These are phyloP conservation scores for Microctonus aethiopoides DNA, from an alignment of 2,888 invertebrate species.

Conservation along the genomic window DNA sequence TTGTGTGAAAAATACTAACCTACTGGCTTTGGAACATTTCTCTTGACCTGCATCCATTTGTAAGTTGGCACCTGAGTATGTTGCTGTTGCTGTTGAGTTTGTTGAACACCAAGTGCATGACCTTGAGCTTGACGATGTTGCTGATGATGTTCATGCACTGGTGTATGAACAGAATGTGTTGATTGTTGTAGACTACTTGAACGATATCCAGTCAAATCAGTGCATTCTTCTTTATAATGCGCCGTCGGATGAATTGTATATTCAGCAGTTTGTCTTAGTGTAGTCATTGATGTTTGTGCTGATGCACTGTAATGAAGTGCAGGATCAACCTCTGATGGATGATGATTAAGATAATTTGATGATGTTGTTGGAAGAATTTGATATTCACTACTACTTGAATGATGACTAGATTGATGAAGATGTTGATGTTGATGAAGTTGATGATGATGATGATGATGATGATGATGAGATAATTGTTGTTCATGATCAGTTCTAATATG, in stretches of 20 bases:
- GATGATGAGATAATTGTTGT: slow-evolving; percentile 60
- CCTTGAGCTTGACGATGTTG: slow-evolving; percentile 64
- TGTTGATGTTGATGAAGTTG: no score
- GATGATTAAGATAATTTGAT: slow-evolving; percentile 14
- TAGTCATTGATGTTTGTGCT: slow-evolving; percentile 10
- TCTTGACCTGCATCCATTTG: slow-evolving; percentile 99
- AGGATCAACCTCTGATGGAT: slow-evolving; percentile 18
- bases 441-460: slow-evolving; percentile 68
- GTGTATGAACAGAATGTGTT: slow-evolving; percentile 69
- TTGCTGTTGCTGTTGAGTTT: slow-evolving; percentile 55
- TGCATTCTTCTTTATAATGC: slow-evolving; percentile 73
- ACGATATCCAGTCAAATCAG: slow-evolving; percentile 62
- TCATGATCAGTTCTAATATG: slow-evolving; percentile 49
- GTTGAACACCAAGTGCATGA: slow-evolving; percentile 57
- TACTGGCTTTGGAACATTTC: slow-evolving; percentile 94
- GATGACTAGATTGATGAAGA: no score
- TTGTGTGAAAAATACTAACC: slow-evolving; percentile 72
- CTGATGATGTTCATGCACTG: slow-evolving; percentile 68
- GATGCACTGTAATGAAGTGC: slow-evolving; percentile 17
- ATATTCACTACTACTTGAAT: slow-evolving; percentile 20
- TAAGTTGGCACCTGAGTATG: slow-evolving; percentile 86
- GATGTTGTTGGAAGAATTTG: slow-evolving; percentile 7
- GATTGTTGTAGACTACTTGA: slow-evolving; percentile 40
- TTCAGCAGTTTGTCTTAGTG: slow-evolving; percentile 60
- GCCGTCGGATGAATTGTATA: slow-evolving; percentile 57